Conservation (phyloP, 37 sponge, comb jelly and placozoan genomes). For the Mnemiopsis leidyi region DNA sequence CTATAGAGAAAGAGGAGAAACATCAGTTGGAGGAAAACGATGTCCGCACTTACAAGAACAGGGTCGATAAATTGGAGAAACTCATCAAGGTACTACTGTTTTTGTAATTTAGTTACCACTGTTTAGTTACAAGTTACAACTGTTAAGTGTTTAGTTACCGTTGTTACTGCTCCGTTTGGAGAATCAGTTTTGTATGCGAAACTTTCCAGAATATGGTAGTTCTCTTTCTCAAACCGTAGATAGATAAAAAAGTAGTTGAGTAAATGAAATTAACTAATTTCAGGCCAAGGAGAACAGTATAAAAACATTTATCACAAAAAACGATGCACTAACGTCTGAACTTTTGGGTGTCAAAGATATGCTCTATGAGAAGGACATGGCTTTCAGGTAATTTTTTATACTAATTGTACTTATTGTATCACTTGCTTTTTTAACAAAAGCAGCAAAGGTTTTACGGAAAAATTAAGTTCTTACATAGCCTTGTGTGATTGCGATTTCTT, state of each 20-base stretch:
- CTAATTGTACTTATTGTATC: too few species aligned
- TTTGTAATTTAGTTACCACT: not conserved
- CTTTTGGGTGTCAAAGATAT: not conserved
- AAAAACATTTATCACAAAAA: conserved; percentile 50
- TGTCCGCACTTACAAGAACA: not conserved
- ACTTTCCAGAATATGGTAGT: too few species aligned
- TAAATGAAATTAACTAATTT: too few species aligned
- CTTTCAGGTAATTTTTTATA: conserved; percentile 17
- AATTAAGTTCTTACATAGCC: too few species aligned
- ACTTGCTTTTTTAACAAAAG: too few species aligned
- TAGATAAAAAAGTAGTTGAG: too few species aligned
- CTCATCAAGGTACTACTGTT: not conserved
- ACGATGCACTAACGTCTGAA: conserved; percentile 13
- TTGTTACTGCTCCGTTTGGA: too few species aligned
- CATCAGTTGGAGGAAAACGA: not conserved
- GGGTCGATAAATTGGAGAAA: not conserved
- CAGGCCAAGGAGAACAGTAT: conserved; percentile 65
- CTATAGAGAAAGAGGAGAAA: not conserved
- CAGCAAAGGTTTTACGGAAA: too few species aligned
- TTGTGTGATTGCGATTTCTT: too few species aligned
- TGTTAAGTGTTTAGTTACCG: too few species aligned
- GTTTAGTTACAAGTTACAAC: not conserved
- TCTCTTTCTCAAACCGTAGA: too few species aligned
- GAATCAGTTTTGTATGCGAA: too few species aligned
- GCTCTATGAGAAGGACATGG: conserved; percentile 29